Base-by-base conservation (phyloP, 2,113 vertebrate genomes). In the Cavia aperea region DNA sequence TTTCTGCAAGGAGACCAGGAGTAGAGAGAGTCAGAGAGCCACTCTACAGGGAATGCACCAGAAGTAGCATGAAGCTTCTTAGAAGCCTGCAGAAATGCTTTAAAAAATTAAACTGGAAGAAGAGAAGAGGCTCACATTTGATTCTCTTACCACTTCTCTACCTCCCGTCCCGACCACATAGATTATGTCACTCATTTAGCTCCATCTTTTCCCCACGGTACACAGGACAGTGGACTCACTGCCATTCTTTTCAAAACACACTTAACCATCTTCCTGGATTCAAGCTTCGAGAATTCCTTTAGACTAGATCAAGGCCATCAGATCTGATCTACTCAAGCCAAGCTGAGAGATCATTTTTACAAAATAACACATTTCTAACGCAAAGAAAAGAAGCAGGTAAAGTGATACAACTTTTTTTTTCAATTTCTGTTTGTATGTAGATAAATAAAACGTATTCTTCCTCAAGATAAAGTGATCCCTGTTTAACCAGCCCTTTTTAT, bases 371-470 rank as follows among this genome's bases (percentile, higher is more conserved):
- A 23, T 89, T 85, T 75, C 86, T 92, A 89, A 83, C 6, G 86
- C 77, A 75, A 46, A 91, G 78, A 85, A 79, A 63, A 70, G 81
- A 68, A 83, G 39, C 12, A 73, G n/a, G 54, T 29, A 29, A 58
- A 65, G 60, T 0, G 2, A 33, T 7, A 70, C 10, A 62, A 75
- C 51, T 77, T 85, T 91, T 91, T 88, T 68, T 11, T 12, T 19
- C 19, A 58, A 66, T 85, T 73, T 63, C 66, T 89, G 49, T 63
- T 88, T 86, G 19, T 92, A 94, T 19, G 51, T 70, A 72, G 58
- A 94, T 95, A 92, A 88, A 95, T 95, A 93, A 93, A 95, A 93
- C 92, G 90, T 87, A 31, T 49, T 63, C 73, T 88, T 94, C 83
- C 68, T 83, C 62, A 66, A 90, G 68, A 88, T 79, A 93, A 92